Evolutionary conservation across 2,113 vertebrate genomes (phyloP).

Genomic region (Halichoerus grypus): DNA sequence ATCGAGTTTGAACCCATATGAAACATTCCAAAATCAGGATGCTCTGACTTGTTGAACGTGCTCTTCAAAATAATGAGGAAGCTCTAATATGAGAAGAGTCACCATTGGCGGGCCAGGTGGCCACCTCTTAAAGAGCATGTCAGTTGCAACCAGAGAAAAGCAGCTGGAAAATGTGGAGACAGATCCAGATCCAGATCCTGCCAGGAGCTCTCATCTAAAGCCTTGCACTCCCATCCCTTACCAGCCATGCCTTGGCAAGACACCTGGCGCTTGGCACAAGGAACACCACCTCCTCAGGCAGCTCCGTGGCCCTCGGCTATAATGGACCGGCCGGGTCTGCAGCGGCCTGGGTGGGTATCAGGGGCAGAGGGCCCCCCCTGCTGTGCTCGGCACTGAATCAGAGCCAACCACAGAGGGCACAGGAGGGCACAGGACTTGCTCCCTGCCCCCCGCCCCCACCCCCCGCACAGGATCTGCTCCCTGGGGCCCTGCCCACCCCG

Average conservation of each 20-base stretch:
- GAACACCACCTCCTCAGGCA: neutral
- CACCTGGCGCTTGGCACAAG: neutral
- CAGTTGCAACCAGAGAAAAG: neutral
- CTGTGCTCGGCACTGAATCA: neutral
- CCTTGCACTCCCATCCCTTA: neutral
- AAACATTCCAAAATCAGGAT: neutral
- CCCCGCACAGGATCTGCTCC: neutral
- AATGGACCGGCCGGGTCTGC: neutral
- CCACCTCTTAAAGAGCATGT: neutral
- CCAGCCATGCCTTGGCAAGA: neutral
- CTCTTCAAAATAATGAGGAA: neutral
- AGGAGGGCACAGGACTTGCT: neutral
- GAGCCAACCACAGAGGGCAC: fast-evolving
- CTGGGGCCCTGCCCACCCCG: neutral
- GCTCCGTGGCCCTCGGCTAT: neutral
- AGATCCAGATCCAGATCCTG: neutral
- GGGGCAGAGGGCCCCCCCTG: neutral
- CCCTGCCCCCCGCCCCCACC: no score
- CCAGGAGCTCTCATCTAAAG: neutral
- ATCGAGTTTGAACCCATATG: neutral
- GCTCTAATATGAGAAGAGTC: neutral
- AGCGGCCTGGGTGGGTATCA: neutral
- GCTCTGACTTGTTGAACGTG: neutral
- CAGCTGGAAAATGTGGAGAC: neutral
- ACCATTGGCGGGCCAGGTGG: no score